Base-by-base conservation (phyloP, 2,797 vertebrate species). In the Notolabrus celidotus region DNA sequence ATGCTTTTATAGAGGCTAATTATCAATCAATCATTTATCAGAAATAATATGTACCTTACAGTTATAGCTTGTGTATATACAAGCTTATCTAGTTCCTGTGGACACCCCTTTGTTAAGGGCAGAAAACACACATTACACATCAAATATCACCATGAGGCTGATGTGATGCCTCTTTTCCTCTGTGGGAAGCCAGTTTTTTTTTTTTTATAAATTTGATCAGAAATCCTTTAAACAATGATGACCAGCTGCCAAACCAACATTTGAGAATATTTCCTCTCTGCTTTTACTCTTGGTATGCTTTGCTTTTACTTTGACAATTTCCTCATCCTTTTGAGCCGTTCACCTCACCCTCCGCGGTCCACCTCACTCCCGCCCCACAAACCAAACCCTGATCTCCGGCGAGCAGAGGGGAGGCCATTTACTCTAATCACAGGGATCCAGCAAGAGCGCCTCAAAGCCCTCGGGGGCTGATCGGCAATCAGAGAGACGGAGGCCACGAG, bases 341-440 rank as follows among this genome's bases (percentile, higher is more conserved):
- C 78, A 67, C 51, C 57, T 58, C 14, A 0, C 38, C 41, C 71
- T 67, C 47, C 27, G 52, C 56, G 10, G 38, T 72, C 66, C 63
- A 63, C 74, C 80, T 71, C 39, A 10, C 39, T 54, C 71, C 64
- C 64, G 76, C 65, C 82, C 56, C 54, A 49, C 80, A 80, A 80
- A 68, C 74, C 68, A 46, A 52, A 62, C 71, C 77, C 65, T 50
- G 71, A 77, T 84, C 84, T 84, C 69, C 51, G 25, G 69, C 57
- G 20, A 71, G 74, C 63, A 61, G 63, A 55, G 34, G 82, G 84
- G 83, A 71, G 83, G 78, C 70, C 79, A 90, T 86, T 92, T 90
- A 90, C 86, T 91, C 89, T 93, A 93, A 94, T 93, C 91, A 92
- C 88, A 87, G 88, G 85, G 90, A 92, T 93, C 90, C 88, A 87